Evolutionary conservation across 2,888 invertebrate genomes (phyloP), one percentile per base, ranked within the genome.

Genomic region (Polyommatus iphigenia): DNA sequence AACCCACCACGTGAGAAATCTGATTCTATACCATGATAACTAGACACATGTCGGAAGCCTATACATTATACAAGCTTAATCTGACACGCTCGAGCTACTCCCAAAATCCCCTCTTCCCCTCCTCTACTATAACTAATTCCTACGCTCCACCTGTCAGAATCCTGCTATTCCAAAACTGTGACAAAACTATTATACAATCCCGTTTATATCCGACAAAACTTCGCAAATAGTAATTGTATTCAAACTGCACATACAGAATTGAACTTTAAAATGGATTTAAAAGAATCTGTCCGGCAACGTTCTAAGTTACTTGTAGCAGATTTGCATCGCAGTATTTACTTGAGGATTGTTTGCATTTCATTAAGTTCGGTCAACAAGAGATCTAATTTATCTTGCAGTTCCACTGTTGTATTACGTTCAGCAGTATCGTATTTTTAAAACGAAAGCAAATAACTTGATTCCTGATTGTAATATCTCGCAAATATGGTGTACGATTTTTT

Each of bases 321-420:
- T 85, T 86, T 87, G 86, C 87, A 87, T 85, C 84, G 84, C 83
- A 84, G 85, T 86, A 87, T 87, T 88, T 88, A 85, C 87, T 85
- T 83, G 81, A 77, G 85, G 83, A 87, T 87, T 89, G 88, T 90
- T 91, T 90, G 90, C 88, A 88, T 90, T 91, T 90, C 90, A 90
- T 91, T 91, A 91, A 86, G 86, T 86, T 83, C 83, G 86, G 89
- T 88, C 90, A 90, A 90, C 89, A 89, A 85, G 86, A 87, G 86
- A 87, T 87, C 86, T 89, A 88, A 89, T 90, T 90, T 89, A 87
- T 87, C 85, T 85, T 84, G 84, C 85, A 85, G 84, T 85, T 85
- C 84, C 83, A 82, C 82, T 85, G 85, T 82, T 83, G 83, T 84
- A 82, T 84, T 83, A 80, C 82, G 80, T 83, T 82, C 77, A 82